A percentile compares a stretch with the other conserved stretches of the same genome.
Conservation (phyloP, 2,113 vertebrate species). For the Pluvialis apricaria region DNA sequence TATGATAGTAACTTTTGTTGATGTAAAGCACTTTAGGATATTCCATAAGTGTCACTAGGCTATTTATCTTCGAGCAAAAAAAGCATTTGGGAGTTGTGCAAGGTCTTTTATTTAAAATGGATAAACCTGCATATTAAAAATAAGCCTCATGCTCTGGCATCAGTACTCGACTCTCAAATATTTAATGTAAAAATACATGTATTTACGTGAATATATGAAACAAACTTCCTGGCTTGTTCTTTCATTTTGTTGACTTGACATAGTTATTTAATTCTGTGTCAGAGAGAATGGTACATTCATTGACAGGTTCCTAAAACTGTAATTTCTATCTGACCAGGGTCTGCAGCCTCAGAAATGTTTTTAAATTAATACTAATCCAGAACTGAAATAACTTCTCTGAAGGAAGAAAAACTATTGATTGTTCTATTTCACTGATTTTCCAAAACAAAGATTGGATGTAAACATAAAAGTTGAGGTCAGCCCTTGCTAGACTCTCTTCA, state of each 20-base stretch:
- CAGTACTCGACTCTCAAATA: background rate
- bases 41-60: constrained; percentile 1
- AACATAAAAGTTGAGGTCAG: background rate
- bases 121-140: background rate
- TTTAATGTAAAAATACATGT: background rate
- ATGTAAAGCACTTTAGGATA: constrained; percentile 36
- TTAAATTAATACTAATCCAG: background rate
- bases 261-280: background rate
- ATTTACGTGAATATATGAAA: background rate
- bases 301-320: background rate
- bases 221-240: background rate
- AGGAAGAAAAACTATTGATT: background rate
- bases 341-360: background rate
- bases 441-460: background rate
- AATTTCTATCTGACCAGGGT: background rate
- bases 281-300: background rate
- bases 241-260: background rate
- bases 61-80: background rate
- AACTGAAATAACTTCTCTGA: background rate
- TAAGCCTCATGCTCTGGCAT: background rate
- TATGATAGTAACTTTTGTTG: constrained; percentile 44
- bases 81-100: background rate
- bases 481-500: background rate
- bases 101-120: constrained; percentile 11
- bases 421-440: background rate